phyloP scores from a whole-genome alignment of 92 coral and sea anemone genomes.

The Bergia puertoricense region DNA sequence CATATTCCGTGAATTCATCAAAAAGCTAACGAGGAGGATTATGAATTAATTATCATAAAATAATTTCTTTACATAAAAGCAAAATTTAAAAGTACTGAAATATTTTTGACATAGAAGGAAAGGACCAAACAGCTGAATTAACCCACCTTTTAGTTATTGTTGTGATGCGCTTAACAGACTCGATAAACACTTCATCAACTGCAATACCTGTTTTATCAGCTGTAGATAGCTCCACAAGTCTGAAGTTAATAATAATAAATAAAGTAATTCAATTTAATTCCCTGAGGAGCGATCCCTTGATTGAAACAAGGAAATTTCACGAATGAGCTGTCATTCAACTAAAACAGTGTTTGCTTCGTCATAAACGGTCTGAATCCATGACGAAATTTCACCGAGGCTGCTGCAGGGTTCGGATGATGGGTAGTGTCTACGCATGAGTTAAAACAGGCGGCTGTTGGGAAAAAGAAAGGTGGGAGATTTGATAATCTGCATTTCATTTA shows the following conservation, averaged over 20 bases:
- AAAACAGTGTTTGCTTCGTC: neutral
- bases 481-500: neutral
- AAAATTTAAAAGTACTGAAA: neutral
- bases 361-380: neutral
- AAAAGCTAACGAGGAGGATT: neutral
- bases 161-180: neutral
- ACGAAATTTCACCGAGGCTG: neutral
- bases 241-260: conserved; percentile 28
- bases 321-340: conserved; percentile 30
- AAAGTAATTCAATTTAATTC: conserved; percentile 43
- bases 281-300: conserved; percentile 30
- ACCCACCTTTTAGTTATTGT: neutral
- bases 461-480: neutral
- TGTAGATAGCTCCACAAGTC: neutral
- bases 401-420: neutral
- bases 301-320: conserved; percentile 9
- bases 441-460: neutral
- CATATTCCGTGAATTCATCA: neutral
- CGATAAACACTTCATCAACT: conserved; percentile 7
- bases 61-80: neutral
- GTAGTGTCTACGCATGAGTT: too few relatives aligned
- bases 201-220: neutral
- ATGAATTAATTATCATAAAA: neutral
- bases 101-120: neutral
- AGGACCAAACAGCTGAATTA: neutral